Evolutionary conservation across 2,888 invertebrate species (phyloP).

Genomic region (Coecobrya sp.): DNA sequence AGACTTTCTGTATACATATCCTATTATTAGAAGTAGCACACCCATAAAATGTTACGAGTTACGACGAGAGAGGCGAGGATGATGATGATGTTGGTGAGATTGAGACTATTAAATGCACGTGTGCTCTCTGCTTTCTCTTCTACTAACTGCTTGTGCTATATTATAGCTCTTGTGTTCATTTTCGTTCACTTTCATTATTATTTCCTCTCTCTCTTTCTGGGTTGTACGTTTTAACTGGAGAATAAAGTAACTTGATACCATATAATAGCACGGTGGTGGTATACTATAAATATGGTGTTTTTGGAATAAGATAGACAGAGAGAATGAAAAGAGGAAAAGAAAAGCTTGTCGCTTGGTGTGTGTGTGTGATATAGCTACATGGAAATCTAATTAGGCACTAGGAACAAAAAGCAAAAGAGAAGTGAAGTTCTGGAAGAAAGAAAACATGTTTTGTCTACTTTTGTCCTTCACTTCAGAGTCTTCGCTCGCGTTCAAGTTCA

Average conservation of each 20-base stretch:
- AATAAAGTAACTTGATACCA: background rate
- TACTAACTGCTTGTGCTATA: background rate
- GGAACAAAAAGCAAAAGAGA: background rate
- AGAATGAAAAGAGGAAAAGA: background rate
- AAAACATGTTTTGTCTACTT: background rate
- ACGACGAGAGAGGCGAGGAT: background rate
- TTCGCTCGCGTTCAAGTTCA: too few relatives aligned
- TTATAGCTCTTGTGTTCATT: background rate
- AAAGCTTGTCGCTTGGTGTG: background rate
- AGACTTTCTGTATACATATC: too few relatives aligned
- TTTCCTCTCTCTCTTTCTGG: background rate
- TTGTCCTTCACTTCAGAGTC: background rate
- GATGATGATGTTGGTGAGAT: background rate
- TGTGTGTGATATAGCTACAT: background rate
- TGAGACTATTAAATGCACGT: slow-evolving; percentile 35
- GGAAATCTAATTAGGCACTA: slow-evolving; percentile 35
- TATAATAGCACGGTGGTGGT: too few relatives aligned
- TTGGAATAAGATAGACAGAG: background rate
- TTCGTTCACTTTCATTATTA: background rate
- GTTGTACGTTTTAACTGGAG: background rate
- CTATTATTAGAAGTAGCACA: background rate
- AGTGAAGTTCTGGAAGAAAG: background rate
- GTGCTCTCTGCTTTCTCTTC: background rate
- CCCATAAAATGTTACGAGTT: slow-evolving; percentile 23
- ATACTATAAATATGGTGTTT: too few relatives aligned